phyloP scores from a whole-genome alignment of 2,888 invertebrate species.

The Anticlea derivata region DNA sequence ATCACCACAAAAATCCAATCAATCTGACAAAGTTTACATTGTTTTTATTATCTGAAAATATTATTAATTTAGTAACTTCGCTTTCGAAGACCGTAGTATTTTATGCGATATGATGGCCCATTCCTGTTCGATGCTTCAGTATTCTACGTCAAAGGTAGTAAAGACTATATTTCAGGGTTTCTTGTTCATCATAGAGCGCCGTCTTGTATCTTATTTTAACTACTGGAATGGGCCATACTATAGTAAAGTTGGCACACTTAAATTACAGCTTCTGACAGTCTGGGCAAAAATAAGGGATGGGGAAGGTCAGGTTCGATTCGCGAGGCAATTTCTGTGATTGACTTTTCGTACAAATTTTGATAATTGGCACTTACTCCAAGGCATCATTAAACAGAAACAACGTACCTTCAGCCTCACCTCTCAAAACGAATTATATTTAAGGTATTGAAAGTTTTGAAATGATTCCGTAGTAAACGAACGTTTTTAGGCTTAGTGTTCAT shows the following conservation, averaged over 20 bases:
- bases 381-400: background rate
- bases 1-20: background rate
- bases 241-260: background rate
- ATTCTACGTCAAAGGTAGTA: no score
- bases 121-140: no score
- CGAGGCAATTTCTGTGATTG: constrained; percentile 42
- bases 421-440: constrained; percentile 1
- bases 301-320: constrained; percentile 52
- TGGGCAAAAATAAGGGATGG: background rate
- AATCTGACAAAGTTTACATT: background rate
- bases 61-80: no score
- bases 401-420: constrained; percentile 4
- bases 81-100: no score
- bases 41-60: no score
- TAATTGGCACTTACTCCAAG: background rate
- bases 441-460: background rate
- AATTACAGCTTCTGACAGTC: background rate
- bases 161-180: no score
- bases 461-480: no score
- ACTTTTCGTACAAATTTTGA: background rate
- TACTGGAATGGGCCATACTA: background rate
- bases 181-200: no score
- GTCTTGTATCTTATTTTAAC: no score
- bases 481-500: no score
- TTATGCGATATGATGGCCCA: no score